Percentiles rank a stretch among this genome's conserved stretches.
Conservation (phyloP, 1,140 invertebrate genomes). For the Dendroctonus ponderosae region DNA sequence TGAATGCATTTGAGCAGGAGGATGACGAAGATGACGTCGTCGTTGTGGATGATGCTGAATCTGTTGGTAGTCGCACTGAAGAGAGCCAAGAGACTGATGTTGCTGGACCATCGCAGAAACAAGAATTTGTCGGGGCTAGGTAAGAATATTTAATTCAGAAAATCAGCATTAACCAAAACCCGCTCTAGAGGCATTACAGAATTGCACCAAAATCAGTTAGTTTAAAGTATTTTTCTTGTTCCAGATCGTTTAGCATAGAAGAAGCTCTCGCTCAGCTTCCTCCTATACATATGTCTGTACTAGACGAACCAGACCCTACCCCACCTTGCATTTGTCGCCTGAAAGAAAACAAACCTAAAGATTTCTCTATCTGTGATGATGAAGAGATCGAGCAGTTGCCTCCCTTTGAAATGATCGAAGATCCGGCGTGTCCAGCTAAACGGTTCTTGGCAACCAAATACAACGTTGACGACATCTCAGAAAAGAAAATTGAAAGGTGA, state of each 20-base stretch:
- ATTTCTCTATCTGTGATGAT: conserved; percentile 33
- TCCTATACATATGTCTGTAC: conserved; percentile 41
- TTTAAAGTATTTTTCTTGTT: neutral
- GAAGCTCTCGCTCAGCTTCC: conserved; percentile 45
- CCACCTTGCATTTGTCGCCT: conserved; percentile 39
- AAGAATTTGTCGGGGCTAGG: neutral
- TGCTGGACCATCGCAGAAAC: neutral
- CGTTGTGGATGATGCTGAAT: conserved; percentile 35
- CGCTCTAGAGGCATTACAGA: too few relatives aligned
- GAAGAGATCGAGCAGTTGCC: conserved; percentile 29
- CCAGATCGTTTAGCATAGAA: conserved; percentile 41
- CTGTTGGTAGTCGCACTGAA: conserved; percentile 6
- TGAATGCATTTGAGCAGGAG: conserved; percentile 25
- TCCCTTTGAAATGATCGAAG: conserved; percentile 41
- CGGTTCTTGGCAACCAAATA: conserved; percentile 42
- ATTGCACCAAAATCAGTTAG: neutral
- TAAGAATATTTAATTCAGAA: neutral
- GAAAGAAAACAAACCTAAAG: conserved; percentile 39
- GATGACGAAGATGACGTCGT: conserved; percentile 39
- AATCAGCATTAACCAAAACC: neutral
- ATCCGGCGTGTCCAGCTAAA: conserved; percentile 42
- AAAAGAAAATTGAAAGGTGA: conserved; percentile 31
- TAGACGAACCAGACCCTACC: conserved; percentile 24
- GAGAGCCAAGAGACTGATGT: conserved; percentile 39
- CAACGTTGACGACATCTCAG: conserved; percentile 33